Conservation (phyloP, 2,888 invertebrate genomes). For the Mechanitis messenoides region DNA sequence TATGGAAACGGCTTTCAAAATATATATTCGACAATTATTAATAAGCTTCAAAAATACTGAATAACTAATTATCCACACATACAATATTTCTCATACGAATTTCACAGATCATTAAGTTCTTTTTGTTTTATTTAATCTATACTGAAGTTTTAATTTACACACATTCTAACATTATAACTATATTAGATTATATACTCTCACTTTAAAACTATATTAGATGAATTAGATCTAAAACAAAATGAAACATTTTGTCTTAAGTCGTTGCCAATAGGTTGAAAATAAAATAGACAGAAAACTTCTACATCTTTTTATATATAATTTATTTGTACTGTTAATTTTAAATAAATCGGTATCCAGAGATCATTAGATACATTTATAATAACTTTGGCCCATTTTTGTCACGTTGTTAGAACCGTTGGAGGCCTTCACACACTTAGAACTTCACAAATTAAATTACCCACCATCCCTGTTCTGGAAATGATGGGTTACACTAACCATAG, state of each 20-base stretch:
- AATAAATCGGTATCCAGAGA: constrained; percentile 2
- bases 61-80: constrained; percentile 7
- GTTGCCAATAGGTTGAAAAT: neutral
- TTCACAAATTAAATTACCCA: no score
- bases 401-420: constrained; percentile 5
- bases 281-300: neutral
- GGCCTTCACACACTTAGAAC: neutral
- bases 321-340: neutral
- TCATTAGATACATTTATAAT: constrained; percentile 4
- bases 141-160: neutral
- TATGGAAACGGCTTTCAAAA: constrained; percentile 12
- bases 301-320: neutral
- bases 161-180: no score
- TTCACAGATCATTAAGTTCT: constrained; percentile 20
- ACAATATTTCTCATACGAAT: neutral
- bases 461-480: no score
- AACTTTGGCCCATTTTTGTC: constrained; percentile 15
- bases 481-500: neutral
- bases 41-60: constrained; percentile 16
- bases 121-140: constrained; percentile 7
- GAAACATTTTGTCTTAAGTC: neutral
- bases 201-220: neutral
- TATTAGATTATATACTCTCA: neutral
- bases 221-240: no score
- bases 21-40: constrained; percentile 11